Evolutionary conservation across 2,888 invertebrate genomes (phyloP), one percentile per base, ranked within the genome.

Genomic region (Agrochola lota): DNA sequence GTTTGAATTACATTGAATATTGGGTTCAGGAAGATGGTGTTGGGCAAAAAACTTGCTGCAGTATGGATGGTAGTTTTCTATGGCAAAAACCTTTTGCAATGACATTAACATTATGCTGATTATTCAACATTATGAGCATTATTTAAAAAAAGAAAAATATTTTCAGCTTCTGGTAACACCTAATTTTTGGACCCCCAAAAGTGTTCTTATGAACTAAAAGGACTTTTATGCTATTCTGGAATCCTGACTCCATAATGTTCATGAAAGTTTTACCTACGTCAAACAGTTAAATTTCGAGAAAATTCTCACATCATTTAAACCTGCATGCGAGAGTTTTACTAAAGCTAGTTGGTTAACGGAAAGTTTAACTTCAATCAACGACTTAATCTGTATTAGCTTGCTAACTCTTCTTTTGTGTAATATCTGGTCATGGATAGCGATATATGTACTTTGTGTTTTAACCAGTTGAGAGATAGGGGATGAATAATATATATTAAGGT

Each of bases 1-100:
- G 66, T 87, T 85, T 80, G 66, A 69, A 81, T 78, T 85, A 78
- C 74, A 85, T 82, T 83, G 67, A 81, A 64, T 73, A 78, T 87
- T 71, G 68, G 83, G 73, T 69, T 71, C 7, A 12, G 59, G 12
- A 30, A 59, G 70, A n/a, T 35, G 60, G 72, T 23, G 3, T 49
- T n/a, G 30, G 20, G 35, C 20, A 73, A 30, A 64, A 57, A 55
- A 55, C 23, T 2, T 35, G 15, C 9, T 76, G 5, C 6, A n/a
- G 7, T 26, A 23, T 0, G 4, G 4, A 30, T 59, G 4, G 2
- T 73, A n/a, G 12, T n/a, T 57, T 35, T 30, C 5, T 60, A 12
- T 2, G 4, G 12, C 20, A 20, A 30, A 30, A 20, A 3, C 30
- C 8, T 0, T 67, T 26, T 30, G 26, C 26, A 60, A n/a, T 20